Base-by-base conservation (phyloP, 2,888 invertebrate species). In the Melanostoma mellinum region DNA sequence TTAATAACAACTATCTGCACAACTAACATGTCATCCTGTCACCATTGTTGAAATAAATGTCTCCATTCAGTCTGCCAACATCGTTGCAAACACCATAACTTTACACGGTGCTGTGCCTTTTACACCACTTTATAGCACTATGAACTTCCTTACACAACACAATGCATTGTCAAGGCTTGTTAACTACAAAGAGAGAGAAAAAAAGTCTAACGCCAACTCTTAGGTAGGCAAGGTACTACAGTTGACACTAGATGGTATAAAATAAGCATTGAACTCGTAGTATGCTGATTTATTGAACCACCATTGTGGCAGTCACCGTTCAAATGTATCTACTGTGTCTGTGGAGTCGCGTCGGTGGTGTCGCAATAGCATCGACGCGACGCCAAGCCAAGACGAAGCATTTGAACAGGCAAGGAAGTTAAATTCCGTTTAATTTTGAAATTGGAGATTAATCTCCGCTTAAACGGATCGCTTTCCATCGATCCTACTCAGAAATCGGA, bases 41-140 rank as follows among this genome's bases (percentile, higher is more conserved):
- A 58, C 75, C 63, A 75, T 80, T 80, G 75, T 75, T 65, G 52
- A 52, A 71, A 67, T 80, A 65, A 75, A 80, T 75, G 80, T 58
- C 80, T 80, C 36, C 71, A 80, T 80, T 65, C 58, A 30, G 33
- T 56, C 30, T 56, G 36, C 36, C 50, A 50, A 48, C 50, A 46
- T 9, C 38, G 46, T 46, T 52, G 6, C 72, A 33, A 55, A 53
- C 73, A 50, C 78, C 68, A 53, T 61, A 67, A 53, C 48, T 61
- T 46, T 46, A 40, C 40, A 10, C 46, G 9, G 10, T 61, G 35
- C 33, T 42, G 8, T 71, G 40, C 50, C 50, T 50, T 50, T 33
- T 69, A 38, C 58, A 35, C 38, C 55, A 55, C 46, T 63, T 53
- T 61, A 36, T 61, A 20, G 33, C 46, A 42, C 40, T 5, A 3